phyloP scores from a whole-genome alignment of 1,140 invertebrate genomes.

The Tetramorium parvispinum region DNA sequence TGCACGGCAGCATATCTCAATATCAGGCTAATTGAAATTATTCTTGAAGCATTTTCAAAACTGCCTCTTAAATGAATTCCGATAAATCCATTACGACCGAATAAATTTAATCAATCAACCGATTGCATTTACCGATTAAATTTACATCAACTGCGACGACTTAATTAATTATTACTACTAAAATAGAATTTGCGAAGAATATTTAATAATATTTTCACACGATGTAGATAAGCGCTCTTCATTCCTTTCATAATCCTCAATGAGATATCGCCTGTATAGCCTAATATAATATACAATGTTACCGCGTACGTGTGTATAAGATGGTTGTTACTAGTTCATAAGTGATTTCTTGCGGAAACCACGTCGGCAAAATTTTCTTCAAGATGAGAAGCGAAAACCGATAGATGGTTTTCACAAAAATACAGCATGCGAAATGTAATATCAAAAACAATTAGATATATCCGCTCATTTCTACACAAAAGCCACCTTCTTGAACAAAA shows the following conservation, averaged over 20 bases:
- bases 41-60: background rate
- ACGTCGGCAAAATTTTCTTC: background rate
- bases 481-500: background rate
- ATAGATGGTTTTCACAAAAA: background rate
- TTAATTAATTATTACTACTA: background rate
- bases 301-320: background rate
- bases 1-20: constrained; percentile 19
- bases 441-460: constrained; percentile 1
- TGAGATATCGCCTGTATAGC: background rate
- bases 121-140: too few relatives aligned
- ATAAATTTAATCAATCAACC: background rate
- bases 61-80: background rate
- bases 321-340: background rate
- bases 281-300: constrained; percentile 19
- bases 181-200: background rate
- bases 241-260: background rate
- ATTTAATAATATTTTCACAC: background rate
- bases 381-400: background rate
- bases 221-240: background rate
- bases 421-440: background rate
- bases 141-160: background rate
- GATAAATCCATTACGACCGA: background rate
- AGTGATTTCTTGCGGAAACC: background rate
- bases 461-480: background rate
- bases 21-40: constrained; percentile 1